These are phyloP conservation scores for Pyrrhosoma nymphula DNA, from an alignment of 2,888 invertebrate species.

Conservation along the genomic window DNA sequence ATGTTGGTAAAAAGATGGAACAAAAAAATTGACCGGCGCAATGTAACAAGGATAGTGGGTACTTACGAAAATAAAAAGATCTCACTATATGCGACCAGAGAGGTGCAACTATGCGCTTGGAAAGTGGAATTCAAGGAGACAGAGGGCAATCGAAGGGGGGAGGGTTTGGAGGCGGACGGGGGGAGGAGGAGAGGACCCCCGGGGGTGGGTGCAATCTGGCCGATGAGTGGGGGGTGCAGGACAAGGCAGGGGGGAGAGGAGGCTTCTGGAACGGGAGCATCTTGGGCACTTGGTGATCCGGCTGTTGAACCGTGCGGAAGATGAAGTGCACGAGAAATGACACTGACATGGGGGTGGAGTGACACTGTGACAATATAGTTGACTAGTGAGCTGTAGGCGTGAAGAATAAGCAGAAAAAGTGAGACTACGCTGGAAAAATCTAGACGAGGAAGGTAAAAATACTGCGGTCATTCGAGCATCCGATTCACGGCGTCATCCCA, in stretches of 20 bases:
- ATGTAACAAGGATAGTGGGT: constrained; percentile 28
- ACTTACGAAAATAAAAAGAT: neutral
- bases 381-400: constrained; percentile 21
- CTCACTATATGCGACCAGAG: neutral
- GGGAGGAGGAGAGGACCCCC: neutral
- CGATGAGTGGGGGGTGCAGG: neutral
- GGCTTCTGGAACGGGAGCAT: neutral
- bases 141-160: neutral
- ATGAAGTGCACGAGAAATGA: neutral
- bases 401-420: neutral
- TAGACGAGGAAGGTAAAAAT: neutral
- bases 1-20: neutral
- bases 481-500: too few species aligned
- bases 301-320: neutral
- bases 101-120: constrained; percentile 54
- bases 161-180: neutral
- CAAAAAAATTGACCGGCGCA: constrained; percentile 7
- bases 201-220: constrained; percentile 41
- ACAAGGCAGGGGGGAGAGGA: neutral
- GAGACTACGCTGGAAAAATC: neutral
- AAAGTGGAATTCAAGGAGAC: constrained; percentile 6
- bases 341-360: neutral
- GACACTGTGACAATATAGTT: constrained; percentile 15
- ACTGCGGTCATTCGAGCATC: too few species aligned
- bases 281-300: neutral